These are phyloP conservation scores for Hephaestus fuliginosus DNA, from an alignment of 2,797 vertebrate genomes.

Conservation along the genomic window DNA sequence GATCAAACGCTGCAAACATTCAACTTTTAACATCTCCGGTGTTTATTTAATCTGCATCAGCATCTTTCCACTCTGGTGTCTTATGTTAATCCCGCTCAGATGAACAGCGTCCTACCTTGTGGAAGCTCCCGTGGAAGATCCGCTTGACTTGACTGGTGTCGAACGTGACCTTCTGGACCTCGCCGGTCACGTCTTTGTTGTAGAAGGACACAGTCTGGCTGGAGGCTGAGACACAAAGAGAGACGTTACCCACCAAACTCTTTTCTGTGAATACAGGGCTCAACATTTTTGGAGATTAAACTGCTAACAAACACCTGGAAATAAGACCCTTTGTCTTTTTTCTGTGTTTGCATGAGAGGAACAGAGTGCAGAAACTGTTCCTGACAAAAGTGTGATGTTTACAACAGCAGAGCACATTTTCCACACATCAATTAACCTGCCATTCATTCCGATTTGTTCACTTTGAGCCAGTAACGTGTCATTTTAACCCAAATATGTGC, in stretches of 20 bases:
- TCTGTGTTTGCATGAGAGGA: background rate
- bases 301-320: background rate
- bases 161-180: constrained; percentile 92
- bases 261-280: constrained; percentile 1
- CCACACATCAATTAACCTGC: background rate
- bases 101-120: constrained; percentile 90
- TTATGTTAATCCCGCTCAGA: too few relatives aligned
- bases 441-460: background rate
- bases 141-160: constrained; percentile 89
- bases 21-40: background rate
- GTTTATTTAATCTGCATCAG: background rate
- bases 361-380: background rate
- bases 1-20: background rate
- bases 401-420: background rate
- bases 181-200: constrained; percentile 93
- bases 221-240: constrained; percentile 82
- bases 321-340: background rate
- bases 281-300: too few relatives aligned
- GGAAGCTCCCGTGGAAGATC: constrained; percentile 98
- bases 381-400: background rate
- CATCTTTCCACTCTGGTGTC: too few relatives aligned
- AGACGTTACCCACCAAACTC: constrained; percentile 15
- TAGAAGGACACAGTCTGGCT: constrained; percentile 94
- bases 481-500: background rate
- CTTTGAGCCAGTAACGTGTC: background rate